phyloP scores from a whole-genome alignment of 2,113 vertebrate species.

The Suncus etruscus region DNA sequence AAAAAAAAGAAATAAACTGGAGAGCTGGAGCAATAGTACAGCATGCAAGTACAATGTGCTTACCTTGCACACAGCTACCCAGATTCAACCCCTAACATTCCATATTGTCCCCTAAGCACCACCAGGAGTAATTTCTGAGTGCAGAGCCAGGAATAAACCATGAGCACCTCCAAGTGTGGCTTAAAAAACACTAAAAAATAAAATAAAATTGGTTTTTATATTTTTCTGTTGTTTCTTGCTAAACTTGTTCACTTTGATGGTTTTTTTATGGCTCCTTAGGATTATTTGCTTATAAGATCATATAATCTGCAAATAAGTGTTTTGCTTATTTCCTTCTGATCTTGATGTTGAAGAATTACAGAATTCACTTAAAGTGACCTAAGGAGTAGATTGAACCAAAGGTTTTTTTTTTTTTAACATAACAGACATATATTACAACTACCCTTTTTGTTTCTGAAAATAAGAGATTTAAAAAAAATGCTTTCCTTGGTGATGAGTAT shows the following conservation, averaged over 20 bases:
- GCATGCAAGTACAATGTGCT: no score
- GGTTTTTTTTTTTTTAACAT: neutral
- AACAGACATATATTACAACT: neutral
- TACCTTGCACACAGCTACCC: no score
- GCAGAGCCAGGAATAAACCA: no score
- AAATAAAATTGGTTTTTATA: constrained; percentile 9
- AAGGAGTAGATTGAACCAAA: neutral
- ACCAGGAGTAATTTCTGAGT: no score
- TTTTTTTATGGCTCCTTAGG: neutral
- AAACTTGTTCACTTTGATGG: neutral
- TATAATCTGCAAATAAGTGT: neutral
- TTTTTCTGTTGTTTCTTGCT: neutral
- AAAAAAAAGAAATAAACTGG: neutral
- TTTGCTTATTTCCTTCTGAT: constrained; percentile 10
- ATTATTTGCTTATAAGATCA: neutral
- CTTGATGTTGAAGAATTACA: neutral
- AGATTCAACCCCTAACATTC: no score
- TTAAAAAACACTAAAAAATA: no score
- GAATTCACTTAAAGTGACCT: neutral
- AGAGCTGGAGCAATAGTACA: no score
- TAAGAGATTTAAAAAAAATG: neutral
- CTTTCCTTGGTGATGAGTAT: no score
- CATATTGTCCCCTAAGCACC: no score
- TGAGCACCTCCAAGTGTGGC: no score
- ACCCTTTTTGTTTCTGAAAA: neutral